Base-by-base conservation (phyloP, 1,140 invertebrate genomes). In the Formica selysi region DNA sequence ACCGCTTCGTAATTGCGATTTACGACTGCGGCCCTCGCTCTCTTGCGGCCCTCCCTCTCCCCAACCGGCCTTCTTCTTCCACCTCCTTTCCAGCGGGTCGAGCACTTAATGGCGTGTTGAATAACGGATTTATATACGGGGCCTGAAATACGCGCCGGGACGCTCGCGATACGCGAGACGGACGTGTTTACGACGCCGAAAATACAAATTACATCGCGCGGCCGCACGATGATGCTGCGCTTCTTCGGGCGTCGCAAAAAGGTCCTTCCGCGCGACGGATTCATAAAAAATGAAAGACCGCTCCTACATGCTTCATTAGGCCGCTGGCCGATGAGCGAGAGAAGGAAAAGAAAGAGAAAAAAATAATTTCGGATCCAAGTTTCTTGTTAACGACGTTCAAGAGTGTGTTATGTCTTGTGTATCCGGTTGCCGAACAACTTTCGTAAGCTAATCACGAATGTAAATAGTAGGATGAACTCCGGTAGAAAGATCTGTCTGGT, bases 1-100 rank as follows among this genome's bases (percentile, higher is more conserved):
- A 91, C 91, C 92, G 94, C 92, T 94, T 93, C 93, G 94, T 95
- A 95, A 95, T 95, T 95, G 94, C 94, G 92, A 95, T 95, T 95
- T 95, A 95, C 94, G 94, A 93, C 88, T 86, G 87, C 81, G 78
- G 78, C 36, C 83, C 70, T 86, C 89, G 86, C 88, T 71, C 68
- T 76, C 61, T 54, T 26, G 1, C n/a, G 32, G 13, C 67, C 48
- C 57, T 57, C 48, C 22, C 1, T 38, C 48, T 54, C 62, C 70
- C 57, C 54, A 54, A 2, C n/a, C 54, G 13, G 44, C 16, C 67
- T 32, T 32, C 65, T 51, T 61, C 73, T 38, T 41, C 26, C 19
- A n/a, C 48, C 76, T 59, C 90, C 85, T 90, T 92, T 92, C 89
- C 91, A 91, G 79, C 91, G 92, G 84, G 85, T 79, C 92, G 92